A percentile compares a stretch with the other conserved stretches of the same genome.
Evolutionary conservation across 1,140 invertebrate genomes (phyloP).

Genomic region (Apis florea): DNA sequence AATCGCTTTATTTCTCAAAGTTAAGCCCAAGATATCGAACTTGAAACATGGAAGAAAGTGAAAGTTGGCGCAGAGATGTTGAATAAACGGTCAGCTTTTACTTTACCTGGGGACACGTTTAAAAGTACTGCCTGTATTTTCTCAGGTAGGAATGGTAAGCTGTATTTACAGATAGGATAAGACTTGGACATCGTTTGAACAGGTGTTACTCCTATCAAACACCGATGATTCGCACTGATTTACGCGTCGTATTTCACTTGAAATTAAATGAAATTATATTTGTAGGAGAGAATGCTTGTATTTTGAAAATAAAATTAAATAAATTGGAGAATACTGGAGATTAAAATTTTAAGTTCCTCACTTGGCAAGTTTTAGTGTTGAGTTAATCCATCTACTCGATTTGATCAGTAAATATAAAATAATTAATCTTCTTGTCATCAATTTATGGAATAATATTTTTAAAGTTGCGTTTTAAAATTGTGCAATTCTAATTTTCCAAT

Average conservation of each 20-base stretch:
- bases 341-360: no score
- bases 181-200: neutral
- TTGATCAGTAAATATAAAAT: no score
- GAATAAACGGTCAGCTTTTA: neutral
- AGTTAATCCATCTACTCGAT: no score
- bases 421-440: no score
- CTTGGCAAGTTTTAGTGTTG: no score
- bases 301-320: no score
- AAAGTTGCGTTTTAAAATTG: no score
- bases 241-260: neutral
- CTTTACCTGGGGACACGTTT: neutral
- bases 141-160: slow-evolving; percentile 4
- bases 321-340: no score
- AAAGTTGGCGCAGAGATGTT: neutral
- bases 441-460: no score
- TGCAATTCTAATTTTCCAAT: no score
- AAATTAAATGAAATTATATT: neutral
- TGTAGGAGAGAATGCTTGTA: neutral
- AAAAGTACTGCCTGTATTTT: no score
- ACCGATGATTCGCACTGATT: neutral
- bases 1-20: slow-evolving; percentile 12
- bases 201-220: neutral
- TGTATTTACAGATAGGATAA: neutral
- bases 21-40: neutral
- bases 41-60: neutral